These are phyloP conservation scores for Holcopasites calliopsidis DNA, from an alignment of 1,140 invertebrate species.

Conservation along the genomic window DNA sequence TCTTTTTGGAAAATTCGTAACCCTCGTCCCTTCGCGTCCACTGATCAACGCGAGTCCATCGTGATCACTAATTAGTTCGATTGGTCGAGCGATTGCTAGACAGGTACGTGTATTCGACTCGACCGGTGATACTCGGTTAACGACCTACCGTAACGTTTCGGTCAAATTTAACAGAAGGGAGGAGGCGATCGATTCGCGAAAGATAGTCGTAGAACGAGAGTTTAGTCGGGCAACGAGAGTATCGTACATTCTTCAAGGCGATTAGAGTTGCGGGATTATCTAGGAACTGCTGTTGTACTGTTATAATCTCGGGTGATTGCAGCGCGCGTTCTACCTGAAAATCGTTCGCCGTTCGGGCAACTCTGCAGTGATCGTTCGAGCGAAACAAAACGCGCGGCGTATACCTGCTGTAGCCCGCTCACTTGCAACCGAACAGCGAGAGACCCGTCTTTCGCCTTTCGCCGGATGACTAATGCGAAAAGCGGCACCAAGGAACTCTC, in stretches of 20 bases:
- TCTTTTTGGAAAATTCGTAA: neutral
- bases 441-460: conserved; percentile 51
- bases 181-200: conserved; percentile 30
- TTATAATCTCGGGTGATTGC: conserved; percentile 39
- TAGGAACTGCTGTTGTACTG: neutral
- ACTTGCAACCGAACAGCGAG: conserved; percentile 1
- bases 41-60: neutral
- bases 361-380: conserved; percentile 45
- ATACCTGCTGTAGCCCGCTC: conserved; percentile 24
- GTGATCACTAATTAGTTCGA: neutral
- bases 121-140: neutral
- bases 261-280: conserved; percentile 31
- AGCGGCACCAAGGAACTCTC: neutral
- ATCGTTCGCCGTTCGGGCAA: conserved; percentile 37
- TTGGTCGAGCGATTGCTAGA: neutral
- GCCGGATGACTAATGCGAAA: conserved; percentile 49
- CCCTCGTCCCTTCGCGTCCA: neutral
- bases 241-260: neutral
- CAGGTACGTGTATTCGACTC: neutral
- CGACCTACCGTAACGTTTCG: conserved; percentile 42
- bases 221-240: neutral
- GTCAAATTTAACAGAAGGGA: conserved; percentile 22
- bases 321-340: conserved; percentile 37
- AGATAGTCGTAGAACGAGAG: neutral
- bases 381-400: conserved; percentile 60